Evolutionary conservation across 1,140 invertebrate species (phyloP).

Genomic region (Alviniconcha marisindica): DNA sequence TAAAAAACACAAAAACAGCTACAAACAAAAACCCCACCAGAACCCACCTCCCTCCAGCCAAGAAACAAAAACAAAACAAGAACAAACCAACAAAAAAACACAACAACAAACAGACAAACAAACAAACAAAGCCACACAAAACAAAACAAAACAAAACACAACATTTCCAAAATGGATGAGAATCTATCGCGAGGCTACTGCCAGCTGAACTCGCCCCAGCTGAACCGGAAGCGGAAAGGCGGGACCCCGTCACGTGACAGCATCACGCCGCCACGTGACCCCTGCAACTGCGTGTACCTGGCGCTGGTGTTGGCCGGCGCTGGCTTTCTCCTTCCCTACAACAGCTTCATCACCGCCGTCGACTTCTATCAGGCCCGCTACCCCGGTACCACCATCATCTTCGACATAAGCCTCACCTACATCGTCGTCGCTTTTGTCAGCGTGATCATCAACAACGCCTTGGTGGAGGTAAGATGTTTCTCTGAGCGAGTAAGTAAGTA

Average conservation of each 20-base stretch:
- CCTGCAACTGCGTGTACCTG: slow-evolving; percentile 86
- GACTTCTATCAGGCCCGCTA: slow-evolving; percentile 92
- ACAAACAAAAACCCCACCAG: background rate
- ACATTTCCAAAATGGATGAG: slow-evolving; percentile 64
- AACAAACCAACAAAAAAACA: background rate
- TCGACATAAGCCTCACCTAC: slow-evolving; percentile 94
- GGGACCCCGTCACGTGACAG: slow-evolving; percentile 29
- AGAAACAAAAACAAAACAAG: background rate
- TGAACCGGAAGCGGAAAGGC: slow-evolving; percentile 22
- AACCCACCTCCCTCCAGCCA: too few relatives aligned
- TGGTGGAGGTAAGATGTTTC: slow-evolving; percentile 79
- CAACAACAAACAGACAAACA: background rate
- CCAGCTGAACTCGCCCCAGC: slow-evolving; percentile 53
- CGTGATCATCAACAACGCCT: slow-evolving; percentile 89
- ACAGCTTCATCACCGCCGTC: slow-evolving; percentile 93
- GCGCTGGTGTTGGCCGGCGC: slow-evolving; percentile 90
- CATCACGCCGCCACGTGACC: slow-evolving; percentile 59
- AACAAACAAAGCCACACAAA: background rate
- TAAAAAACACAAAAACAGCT: background rate
- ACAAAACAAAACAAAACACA: background rate
- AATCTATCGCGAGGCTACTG: slow-evolving; percentile 67
- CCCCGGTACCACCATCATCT: slow-evolving; percentile 89
- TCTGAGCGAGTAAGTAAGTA: background rate
- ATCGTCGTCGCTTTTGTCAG: slow-evolving; percentile 91
- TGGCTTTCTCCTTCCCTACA: slow-evolving; percentile 93